Conservation (phyloP, 1,140 invertebrate genomes). For the Drosophila funebris region DNA sequence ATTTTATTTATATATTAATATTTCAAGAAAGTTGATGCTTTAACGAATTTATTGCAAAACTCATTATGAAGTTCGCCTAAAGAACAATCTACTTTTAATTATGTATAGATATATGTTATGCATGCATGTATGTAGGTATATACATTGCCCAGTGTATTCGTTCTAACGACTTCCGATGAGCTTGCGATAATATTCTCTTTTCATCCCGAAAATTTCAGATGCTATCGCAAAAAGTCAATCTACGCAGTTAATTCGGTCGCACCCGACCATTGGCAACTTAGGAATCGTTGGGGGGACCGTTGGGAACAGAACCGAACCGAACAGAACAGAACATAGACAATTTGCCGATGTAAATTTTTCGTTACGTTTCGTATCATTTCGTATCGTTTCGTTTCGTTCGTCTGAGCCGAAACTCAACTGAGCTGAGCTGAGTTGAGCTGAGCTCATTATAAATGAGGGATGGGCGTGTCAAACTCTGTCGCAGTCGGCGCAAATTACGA, state of each 20-base stretch:
- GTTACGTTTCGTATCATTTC: conserved; percentile 38
- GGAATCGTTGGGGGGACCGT: conserved; percentile 5
- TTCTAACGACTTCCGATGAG: conserved; percentile 61
- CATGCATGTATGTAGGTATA: neutral
- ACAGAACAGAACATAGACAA: conserved; percentile 41
- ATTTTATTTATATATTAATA: too few species aligned
- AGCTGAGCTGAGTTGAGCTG: conserved; percentile 15
- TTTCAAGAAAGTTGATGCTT: too few species aligned
- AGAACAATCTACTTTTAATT: conserved; percentile 2
- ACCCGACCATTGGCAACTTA: conserved; percentile 16
- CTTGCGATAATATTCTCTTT: conserved; percentile 55
- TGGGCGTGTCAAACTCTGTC: conserved; percentile 58
- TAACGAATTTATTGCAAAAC: too few species aligned
- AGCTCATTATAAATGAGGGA: conserved; percentile 60
- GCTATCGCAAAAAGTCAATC: conserved; percentile 55
- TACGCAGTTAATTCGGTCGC: conserved; percentile 56
- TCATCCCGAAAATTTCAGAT: conserved; percentile 61
- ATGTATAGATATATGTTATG: neutral
- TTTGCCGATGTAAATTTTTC: conserved; percentile 47
- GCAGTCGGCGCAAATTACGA: conserved; percentile 56
- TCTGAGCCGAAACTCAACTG: conserved; percentile 27
- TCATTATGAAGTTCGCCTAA: neutral
- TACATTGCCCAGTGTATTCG: conserved; percentile 23
- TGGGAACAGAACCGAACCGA: conserved; percentile 5
- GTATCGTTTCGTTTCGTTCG: conserved; percentile 13